Evolutionary conservation across 2,113 vertebrate genomes (phyloP).

Genomic region (Riparia riparia): DNA sequence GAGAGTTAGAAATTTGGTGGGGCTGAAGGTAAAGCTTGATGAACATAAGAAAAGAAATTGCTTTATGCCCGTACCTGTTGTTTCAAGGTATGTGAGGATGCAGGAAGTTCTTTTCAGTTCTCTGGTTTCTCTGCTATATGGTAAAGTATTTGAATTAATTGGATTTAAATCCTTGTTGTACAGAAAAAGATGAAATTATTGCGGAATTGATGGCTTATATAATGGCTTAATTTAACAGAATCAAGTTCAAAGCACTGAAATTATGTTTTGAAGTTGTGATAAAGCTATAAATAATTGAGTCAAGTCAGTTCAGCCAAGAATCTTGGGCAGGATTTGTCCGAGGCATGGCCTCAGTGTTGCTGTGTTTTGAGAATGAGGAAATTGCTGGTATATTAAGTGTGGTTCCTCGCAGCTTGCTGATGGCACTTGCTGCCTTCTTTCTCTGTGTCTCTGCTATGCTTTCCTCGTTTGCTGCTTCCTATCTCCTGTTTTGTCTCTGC

Average conservation of each 20-base stretch:
- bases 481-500: background rate
- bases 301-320: background rate
- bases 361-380: background rate
- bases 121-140: background rate
- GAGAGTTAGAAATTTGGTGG: background rate
- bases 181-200: background rate
- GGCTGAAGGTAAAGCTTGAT: background rate
- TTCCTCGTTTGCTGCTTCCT: background rate
- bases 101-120: background rate
- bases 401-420: background rate
- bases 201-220: background rate
- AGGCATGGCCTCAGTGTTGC: background rate
- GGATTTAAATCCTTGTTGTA: background rate
- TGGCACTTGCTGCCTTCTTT: background rate
- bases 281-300: background rate
- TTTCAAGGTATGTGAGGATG: background rate
- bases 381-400: background rate
- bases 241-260: background rate
- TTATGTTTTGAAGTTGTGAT: background rate
- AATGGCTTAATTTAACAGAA: background rate
- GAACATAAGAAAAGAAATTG: background rate
- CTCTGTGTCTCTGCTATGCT: background rate
- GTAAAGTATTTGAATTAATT: background rate
- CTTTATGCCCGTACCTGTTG: background rate
- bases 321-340: background rate